Evolutionary conservation across 92 coral and sea anemone genomes (phyloP), one percentile per base, ranked within the genome.

Genomic region (Actinostola sp.): DNA sequence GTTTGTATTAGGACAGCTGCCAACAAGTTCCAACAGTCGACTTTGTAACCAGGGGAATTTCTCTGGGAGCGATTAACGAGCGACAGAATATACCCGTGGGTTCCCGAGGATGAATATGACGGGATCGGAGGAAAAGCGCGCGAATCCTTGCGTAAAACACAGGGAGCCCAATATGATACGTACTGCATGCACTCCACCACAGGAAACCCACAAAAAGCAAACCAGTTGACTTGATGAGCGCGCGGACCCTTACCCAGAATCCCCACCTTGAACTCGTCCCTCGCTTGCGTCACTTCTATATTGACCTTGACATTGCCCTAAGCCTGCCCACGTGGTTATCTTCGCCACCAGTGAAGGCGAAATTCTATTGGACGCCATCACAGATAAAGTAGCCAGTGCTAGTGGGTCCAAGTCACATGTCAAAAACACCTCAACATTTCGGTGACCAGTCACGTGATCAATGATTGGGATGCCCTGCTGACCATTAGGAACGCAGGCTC

Each of bases 341-440:
- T 91, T 57, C 63, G 97, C 93, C n/a, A 91, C 83, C 31, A 62
- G 39, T 26, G 43, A 24, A 24, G 82, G 60, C 1, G 98, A 93
- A 7, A 50, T 93, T 5, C 67, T 87, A 8, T 91, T 86, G 54
- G 63, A 75, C 14, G 75, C 29, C 51, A 80, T 93, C 42, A 91
- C 82, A 93, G 87, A 83, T 78, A 93, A 93, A 61, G 98, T 93
- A 17, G 86, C 93, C 68, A 85, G 70, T 42, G 93, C 97, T 41
- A 93, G 98, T 51, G 98, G 98, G n/a, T 93, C 98, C 12, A 93
- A 91, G 84, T 91, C 94, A 29, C 92, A 88, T 63, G 98, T 93
- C 49, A 85, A 75, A 69, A 77, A 73, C 55, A 27, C 14, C 8
- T 35, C 17, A 46, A 46, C 53, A 29, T 6, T 52, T 52, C 27